phyloP scores from a whole-genome alignment of 2,888 invertebrate species.

The Aricia artaxerxes region DNA sequence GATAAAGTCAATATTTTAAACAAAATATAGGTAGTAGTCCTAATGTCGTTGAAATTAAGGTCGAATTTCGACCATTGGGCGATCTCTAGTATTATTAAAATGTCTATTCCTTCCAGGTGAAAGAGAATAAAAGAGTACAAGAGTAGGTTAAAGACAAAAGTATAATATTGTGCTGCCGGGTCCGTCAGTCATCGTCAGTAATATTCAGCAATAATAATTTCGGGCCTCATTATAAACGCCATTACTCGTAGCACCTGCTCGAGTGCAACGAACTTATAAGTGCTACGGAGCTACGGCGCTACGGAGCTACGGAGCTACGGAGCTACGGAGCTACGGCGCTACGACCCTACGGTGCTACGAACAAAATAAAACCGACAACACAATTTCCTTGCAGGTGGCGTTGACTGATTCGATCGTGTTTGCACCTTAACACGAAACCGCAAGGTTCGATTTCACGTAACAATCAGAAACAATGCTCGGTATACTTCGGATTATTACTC shows the following conservation, averaged over 20 bases:
- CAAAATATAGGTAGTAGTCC: no score
- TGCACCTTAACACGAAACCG: neutral
- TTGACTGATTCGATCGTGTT: neutral
- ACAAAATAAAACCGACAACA: slow-evolving; percentile 13
- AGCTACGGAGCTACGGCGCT: neutral
- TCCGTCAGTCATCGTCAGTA: neutral
- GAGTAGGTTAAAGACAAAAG: neutral
- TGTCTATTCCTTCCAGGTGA: no score
- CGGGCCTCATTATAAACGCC: neutral
- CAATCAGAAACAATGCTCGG: neutral
- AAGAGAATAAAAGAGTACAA: neutral
- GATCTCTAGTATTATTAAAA: no score
- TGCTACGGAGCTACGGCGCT: slow-evolving; percentile 10
- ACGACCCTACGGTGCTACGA: neutral
- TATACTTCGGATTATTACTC: slow-evolving; percentile 23
- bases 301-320: neutral
- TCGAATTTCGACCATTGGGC: no score
- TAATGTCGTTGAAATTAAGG: no score
- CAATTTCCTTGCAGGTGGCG: slow-evolving; percentile 6
- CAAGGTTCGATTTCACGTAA: neutral
- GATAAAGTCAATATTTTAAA: no score
- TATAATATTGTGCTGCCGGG: neutral
- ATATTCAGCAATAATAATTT: neutral
- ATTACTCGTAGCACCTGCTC: slow-evolving; percentile 23
- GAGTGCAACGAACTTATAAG: slow-evolving; percentile 21